Evolutionary conservation across 2,888 invertebrate species (phyloP).

Genomic region (Melanchra persicariae): DNA sequence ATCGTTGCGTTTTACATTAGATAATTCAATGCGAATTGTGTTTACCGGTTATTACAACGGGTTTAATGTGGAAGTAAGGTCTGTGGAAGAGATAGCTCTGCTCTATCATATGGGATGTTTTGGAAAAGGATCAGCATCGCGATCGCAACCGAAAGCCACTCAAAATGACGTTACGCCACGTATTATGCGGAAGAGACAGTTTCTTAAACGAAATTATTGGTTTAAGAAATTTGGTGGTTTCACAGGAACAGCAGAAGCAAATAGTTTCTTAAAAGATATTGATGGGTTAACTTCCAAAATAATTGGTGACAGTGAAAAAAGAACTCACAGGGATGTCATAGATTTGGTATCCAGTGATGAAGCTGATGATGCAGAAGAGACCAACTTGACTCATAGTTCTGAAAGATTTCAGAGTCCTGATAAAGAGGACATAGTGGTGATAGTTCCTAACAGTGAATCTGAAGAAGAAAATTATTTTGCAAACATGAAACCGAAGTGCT

Average conservation of each 20-base stretch:
- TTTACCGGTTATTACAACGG: slow-evolving; percentile 93
- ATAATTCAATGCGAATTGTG: slow-evolving; percentile 83
- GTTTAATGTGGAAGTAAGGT: slow-evolving; percentile 92
- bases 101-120: slow-evolving; percentile 94
- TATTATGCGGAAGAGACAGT: slow-evolving; percentile 91
- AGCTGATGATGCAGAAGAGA: slow-evolving; percentile 69
- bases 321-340: slow-evolving; percentile 81
- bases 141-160: slow-evolving; percentile 87
- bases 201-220: slow-evolving; percentile 91
- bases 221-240: slow-evolving; percentile 81
- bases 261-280: slow-evolving; percentile 79
- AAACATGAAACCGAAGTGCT: slow-evolving; percentile 91
- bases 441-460: slow-evolving; percentile 92
- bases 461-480: slow-evolving; percentile 92
- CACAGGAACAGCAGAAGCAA: slow-evolving; percentile 67
- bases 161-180: slow-evolving; percentile 80
- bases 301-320: slow-evolving; percentile 73
- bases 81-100: slow-evolving; percentile 90
- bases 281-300: slow-evolving; percentile 79
- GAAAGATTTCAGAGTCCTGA: slow-evolving; percentile 69
- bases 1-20: slow-evolving; percentile 86
- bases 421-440: slow-evolving; percentile 87
- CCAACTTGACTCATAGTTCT: slow-evolving; percentile 53
- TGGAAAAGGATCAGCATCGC: slow-evolving; percentile 93
- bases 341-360: slow-evolving; percentile 88